A percentile compares a stretch with the other conserved stretches of the same genome.
Conservation (phyloP, 1,140 invertebrate species). For the Drosophila rufa region DNA sequence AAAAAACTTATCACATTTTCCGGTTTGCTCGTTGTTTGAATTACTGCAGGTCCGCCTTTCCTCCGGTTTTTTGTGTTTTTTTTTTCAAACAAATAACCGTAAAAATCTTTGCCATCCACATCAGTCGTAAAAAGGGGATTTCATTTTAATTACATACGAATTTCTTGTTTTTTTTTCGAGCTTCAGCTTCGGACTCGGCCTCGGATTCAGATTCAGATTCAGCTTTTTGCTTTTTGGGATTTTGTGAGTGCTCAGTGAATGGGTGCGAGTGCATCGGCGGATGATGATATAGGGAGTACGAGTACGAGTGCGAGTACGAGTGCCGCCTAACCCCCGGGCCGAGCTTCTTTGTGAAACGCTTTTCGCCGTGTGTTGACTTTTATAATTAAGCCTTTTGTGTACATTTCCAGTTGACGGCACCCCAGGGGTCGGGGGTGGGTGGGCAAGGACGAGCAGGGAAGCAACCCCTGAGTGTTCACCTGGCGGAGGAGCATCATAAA, state of each 20-base stretch:
- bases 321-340: slow-evolving; percentile 23
- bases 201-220: slow-evolving; percentile 24
- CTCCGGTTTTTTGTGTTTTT: slow-evolving; percentile 14
- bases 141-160: slow-evolving; percentile 82
- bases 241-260: slow-evolving; percentile 23
- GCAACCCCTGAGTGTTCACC: slow-evolving; percentile 41
- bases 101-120: slow-evolving; percentile 73
- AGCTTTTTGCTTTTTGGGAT: slow-evolving; percentile 41
- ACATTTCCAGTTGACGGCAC: slow-evolving; percentile 76
- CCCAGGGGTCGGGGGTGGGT: background rate
- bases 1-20: slow-evolving; percentile 66
- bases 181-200: background rate
- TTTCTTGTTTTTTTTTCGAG: slow-evolving; percentile 40
- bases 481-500: slow-evolving; percentile 59
- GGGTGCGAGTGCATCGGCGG: slow-evolving; percentile 46
- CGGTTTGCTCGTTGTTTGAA: slow-evolving; percentile 63
- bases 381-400: slow-evolving; percentile 82
- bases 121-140: slow-evolving; percentile 77
- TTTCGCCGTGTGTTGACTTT: slow-evolving; percentile 67
- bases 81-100: slow-evolving; percentile 66
- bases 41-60: slow-evolving; percentile 58
- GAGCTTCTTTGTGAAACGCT: slow-evolving; percentile 27
- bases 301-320: background rate
- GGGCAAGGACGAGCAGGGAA: background rate
- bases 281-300: slow-evolving; percentile 56